These are phyloP conservation scores for Furcula furcula DNA, from an alignment of 2,888 invertebrate genomes.

Conservation along the genomic window DNA sequence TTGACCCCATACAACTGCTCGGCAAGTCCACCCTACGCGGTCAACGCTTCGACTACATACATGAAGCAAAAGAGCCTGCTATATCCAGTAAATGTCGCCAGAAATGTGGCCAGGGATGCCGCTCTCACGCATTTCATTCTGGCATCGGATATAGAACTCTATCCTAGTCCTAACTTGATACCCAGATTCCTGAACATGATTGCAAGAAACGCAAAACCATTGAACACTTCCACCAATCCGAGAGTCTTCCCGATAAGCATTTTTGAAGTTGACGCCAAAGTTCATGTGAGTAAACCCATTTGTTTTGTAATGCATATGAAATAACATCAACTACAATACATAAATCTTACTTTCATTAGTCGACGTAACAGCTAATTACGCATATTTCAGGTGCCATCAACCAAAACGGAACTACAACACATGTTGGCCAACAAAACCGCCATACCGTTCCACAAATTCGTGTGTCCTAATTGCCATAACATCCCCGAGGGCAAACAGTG, in stretches of 20 bases:
- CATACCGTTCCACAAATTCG: slow-evolving; percentile 94
- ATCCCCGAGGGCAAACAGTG: slow-evolving; percentile 93
- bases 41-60: slow-evolving; percentile 85
- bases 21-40: slow-evolving; percentile 85
- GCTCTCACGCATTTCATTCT: slow-evolving; percentile 91
- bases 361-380: not conserved
- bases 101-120: slow-evolving; percentile 93
- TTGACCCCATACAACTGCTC: slow-evolving; percentile 87
- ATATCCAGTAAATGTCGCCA: slow-evolving; percentile 95
- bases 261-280: slow-evolving; percentile 89
- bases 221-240: slow-evolving; percentile 73
- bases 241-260: slow-evolving; percentile 94
- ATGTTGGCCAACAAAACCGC: slow-evolving; percentile 90
- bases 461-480: slow-evolving; percentile 94
- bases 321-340: not conserved
- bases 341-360: not conserved
- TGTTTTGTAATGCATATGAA: not conserved
- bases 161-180: slow-evolving; percentile 92
- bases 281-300: slow-evolving; percentile 48
- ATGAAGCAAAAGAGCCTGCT: slow-evolving; percentile 90
- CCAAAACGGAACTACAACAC: slow-evolving; percentile 86
- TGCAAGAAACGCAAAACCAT: slow-evolving; percentile 85
- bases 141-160: slow-evolving; percentile 94
- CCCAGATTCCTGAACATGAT: slow-evolving; percentile 93
- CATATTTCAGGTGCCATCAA: slow-evolving; percentile 83